Base-by-base conservation (phyloP, 2,888 invertebrate genomes). In the Malthinus seriepunctatus region DNA sequence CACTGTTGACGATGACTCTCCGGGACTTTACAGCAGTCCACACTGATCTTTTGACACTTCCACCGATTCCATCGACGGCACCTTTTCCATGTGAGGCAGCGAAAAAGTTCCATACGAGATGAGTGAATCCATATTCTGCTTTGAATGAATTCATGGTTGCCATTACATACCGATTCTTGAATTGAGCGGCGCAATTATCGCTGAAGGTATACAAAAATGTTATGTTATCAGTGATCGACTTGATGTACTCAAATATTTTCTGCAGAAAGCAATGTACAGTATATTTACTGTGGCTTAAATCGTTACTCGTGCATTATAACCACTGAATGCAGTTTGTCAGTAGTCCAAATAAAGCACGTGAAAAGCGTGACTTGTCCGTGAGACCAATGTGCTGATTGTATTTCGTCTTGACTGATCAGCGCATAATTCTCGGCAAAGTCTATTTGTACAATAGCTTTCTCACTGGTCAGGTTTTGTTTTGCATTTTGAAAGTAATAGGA, bases 61-160 rank as follows among this genome's bases (percentile, higher is more conserved):
- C 65, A 9, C 59, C 63, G 15, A 65, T 51, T 56, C 68, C 64
- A 61, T 69, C 65, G 34, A 69, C 64, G 23, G 64, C 65, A 62
- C 66, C 64, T 35, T 35, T 35, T 3, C 35, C 35, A 35, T 35
- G 35, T 35, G 35, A 35, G 8, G 64, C 64, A 67, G 57, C 65
- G 64, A 39, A 65, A 48, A 11, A 48, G 34, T 32, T 63, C 65
- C 66, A 67, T 59, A 65, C 55, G 47, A 64, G 58, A 51, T 65
- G 54, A 52, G 50, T 63, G 50, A 56, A 50, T 57, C 50, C 50
- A 37, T 56, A 35, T 37, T 66, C 64, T 57, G 53, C 49, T 61
- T 60, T 64, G 54, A 63, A 42, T 39, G 54, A 10, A 67, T 60
- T 63, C 54, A 68, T 56, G 51, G 62, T 64, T 62, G 62, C 63